Evolutionary conservation across 1,140 invertebrate species (phyloP).

Genomic region (Ooceraea biroi): DNA sequence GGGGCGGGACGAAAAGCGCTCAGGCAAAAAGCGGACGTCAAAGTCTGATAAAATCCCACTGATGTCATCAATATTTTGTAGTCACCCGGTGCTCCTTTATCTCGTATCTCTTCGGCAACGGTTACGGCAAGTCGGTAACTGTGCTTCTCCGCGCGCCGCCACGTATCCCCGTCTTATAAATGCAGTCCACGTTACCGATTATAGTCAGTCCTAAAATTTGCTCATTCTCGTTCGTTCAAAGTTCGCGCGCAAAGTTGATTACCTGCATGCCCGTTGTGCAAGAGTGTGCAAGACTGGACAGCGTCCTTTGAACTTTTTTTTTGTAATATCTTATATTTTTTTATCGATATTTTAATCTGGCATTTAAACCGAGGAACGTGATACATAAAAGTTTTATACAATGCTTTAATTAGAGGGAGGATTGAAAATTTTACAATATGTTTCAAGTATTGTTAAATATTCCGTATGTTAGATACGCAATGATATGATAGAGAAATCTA

Average conservation of each 20-base stretch:
- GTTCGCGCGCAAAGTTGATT: conserved; percentile 29
- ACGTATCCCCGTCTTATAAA: conserved; percentile 46
- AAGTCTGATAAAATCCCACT: conserved; percentile 40
- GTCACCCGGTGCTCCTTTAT: conserved; percentile 48
- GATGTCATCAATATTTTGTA: conserved; percentile 56
- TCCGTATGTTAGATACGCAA: neutral
- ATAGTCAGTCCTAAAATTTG: conserved; percentile 38
- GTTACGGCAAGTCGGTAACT: conserved; percentile 13
- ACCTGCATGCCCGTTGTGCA: too few species aligned
- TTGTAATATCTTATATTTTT: neutral
- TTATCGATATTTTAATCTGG: neutral
- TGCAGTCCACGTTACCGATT: conserved; percentile 22
- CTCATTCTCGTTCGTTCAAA: conserved; percentile 44
- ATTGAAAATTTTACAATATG: too few species aligned
- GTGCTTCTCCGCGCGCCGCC: conserved; percentile 4
- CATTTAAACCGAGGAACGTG: too few species aligned
- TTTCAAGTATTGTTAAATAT: neutral
- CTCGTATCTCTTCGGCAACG: conserved; percentile 31
- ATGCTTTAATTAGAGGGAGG: too few species aligned
- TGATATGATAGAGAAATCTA: conserved; percentile 17
- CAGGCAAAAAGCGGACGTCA: neutral
- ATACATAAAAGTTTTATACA: too few species aligned
- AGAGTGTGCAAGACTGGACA: too few species aligned
- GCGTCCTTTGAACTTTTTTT: neutral
- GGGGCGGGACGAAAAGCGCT: conserved; percentile 21